Evolutionary conservation across 2,113 vertebrate species (phyloP), one percentile per base, ranked within the genome.

Genomic region (Trachemys scripta): DNA sequence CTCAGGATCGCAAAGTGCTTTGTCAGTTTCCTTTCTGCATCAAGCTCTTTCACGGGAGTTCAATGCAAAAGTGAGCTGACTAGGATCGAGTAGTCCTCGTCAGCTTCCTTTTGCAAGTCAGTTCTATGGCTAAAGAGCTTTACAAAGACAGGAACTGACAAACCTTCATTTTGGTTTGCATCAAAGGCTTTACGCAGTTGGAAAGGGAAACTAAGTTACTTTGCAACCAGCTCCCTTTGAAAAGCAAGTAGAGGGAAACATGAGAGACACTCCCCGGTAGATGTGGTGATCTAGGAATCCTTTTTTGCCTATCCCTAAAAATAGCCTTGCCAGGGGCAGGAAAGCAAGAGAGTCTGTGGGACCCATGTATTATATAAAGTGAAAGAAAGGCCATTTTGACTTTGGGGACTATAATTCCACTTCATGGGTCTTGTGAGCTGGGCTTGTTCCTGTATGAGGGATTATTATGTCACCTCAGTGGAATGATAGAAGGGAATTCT

Each of bases 161-260:
- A 94, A 29, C 42, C 27, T 80, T 84, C 1, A 0, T 91, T 96
- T 96, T 84, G 91, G 86, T 95, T 95, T 93, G 88, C 90, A 91
- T 84, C 90, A 87, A 92, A 89, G 25, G 72, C 83, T 1, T 1
- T 0, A 2, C 54, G 95, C 84, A 90, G 38, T 1, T 2, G 42
- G 75, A 95, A 93, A 89, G 45, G 47, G 87, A 94, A 97, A 53
- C 25, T 47, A 19, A 50, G n/a, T 89, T 83, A 45, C 29, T 85
- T 82, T 91, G 84, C 50, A 85, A 7, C 0, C 85, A 72, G 29
- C 57, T 75, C 89, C 59, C 45, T 62, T 93, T 51, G 51, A 59
- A 29, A 35, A 93, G 69, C 85, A 87, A 65, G 81, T 90, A 54
- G 78, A 85, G 57, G 83, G 19, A 80, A 8, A 29, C 0, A 0